phyloP scores from a whole-genome alignment of 2,113 vertebrate genomes.

The Martes martes region DNA sequence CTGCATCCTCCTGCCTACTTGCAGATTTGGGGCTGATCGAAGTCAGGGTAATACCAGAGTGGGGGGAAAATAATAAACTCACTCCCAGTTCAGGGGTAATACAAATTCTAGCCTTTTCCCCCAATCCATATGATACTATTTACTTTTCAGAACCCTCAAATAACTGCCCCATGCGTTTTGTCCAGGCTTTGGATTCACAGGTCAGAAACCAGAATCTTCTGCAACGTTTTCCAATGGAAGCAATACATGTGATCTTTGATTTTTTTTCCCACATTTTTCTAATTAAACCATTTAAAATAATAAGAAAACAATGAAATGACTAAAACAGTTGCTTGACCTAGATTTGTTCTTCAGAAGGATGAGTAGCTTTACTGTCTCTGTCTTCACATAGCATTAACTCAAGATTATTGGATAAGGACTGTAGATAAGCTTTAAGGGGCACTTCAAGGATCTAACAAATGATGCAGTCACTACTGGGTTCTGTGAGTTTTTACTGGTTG shows the following conservation, averaged over 20 bases:
- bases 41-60: not conserved
- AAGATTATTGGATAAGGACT: not conserved
- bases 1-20: not conserved
- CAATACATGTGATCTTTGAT: not conserved
- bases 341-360: not conserved
- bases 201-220: not conserved
- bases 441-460: not conserved
- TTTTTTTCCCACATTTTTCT: not conserved
- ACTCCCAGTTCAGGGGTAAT: not conserved
- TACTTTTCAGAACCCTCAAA: not conserved
- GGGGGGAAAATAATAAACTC: not conserved
- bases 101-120: not conserved
- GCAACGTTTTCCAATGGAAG: not conserved
- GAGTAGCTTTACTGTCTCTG: not conserved
- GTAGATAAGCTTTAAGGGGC: not conserved
- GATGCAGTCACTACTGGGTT: not conserved
- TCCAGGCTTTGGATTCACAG: not conserved
- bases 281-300: not conserved
- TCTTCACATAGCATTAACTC: not conserved
- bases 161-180: not conserved
- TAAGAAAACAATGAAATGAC: not conserved
- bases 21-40: not conserved
- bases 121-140: not conserved
- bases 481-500: not conserved
- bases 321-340: not conserved